Conservation (phyloP, 2,113 vertebrate genomes). For the Tragelaphus scriptus region DNA sequence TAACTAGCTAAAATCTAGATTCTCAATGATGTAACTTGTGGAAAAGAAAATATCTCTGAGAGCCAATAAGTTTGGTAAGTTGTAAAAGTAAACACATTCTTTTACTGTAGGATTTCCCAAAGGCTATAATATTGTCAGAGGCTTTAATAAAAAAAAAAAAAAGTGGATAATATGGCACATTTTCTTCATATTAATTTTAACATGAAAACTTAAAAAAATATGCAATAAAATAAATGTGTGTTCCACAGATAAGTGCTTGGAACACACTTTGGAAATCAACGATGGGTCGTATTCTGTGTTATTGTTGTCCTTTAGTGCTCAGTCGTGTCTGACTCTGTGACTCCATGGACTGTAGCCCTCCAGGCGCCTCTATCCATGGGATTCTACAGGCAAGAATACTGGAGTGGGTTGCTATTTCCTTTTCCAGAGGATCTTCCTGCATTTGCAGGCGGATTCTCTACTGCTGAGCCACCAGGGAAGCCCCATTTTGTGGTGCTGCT, state of each 20-base stretch:
- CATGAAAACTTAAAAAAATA: background rate
- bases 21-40: background rate
- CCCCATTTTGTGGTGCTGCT: background rate
- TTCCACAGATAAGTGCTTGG: background rate
- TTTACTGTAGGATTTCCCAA: background rate
- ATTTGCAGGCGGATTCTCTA: background rate
- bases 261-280: background rate
- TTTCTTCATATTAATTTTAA: slow-evolving; percentile 37
- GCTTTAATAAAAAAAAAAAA: slow-evolving; percentile 12
- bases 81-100: slow-evolving; percentile 4
- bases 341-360: background rate
- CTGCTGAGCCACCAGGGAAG: background rate
- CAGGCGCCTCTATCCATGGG: background rate
- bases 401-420: background rate
- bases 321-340: background rate
- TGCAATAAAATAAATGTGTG: background rate
- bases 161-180: background rate
- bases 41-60: slow-evolving; percentile 2
- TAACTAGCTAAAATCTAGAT: background rate
- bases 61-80: background rate
- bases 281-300: background rate
- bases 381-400: background rate
- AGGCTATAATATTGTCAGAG: background rate
- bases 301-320: background rate
- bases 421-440: background rate